A percentile compares a stretch with the other conserved stretches of the same genome.
These are phyloP conservation scores for Helarctos malayanus DNA, from an alignment of 2,797 vertebrate genomes.

Conservation along the genomic window DNA sequence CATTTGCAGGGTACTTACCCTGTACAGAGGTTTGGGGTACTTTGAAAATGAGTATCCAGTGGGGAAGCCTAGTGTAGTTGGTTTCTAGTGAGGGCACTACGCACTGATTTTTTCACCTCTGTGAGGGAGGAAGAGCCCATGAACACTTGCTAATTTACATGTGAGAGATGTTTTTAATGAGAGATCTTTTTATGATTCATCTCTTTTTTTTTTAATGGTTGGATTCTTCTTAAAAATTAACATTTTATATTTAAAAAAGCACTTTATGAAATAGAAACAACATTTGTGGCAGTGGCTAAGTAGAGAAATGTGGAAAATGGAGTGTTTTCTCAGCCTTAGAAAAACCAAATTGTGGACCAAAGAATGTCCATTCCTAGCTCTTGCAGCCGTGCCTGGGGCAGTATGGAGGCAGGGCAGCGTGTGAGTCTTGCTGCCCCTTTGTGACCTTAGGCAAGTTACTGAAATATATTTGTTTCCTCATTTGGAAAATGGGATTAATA, in stretches of 20 bases:
- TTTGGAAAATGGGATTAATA: slow-evolving; percentile 34
- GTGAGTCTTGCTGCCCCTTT: not conserved
- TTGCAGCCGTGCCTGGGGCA: not conserved
- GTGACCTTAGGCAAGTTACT: not conserved
- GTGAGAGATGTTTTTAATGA: slow-evolving; percentile 13
- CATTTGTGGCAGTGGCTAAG: not conserved
- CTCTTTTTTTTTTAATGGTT: not conserved
- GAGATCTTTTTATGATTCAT: not conserved
- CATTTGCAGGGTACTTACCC: not conserved
- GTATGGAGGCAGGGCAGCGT: not conserved
- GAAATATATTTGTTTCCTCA: slow-evolving; percentile 29
- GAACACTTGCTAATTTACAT: not conserved
- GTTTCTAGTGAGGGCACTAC: not conserved
- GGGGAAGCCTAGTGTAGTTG: not conserved
- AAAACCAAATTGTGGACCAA: not conserved
- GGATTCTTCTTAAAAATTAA: not conserved
- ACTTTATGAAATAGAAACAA: not conserved
- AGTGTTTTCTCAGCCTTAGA: slow-evolving; percentile 21
- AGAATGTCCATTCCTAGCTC: not conserved
- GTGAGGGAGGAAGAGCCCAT: not conserved
- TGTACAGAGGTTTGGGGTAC: not conserved
- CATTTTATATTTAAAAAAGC: slow-evolving; percentile 18
- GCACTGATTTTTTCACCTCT: not conserved
- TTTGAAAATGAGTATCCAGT: not conserved
- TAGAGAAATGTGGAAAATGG: not conserved